Conservation (phyloP, 2,888 invertebrate species). For the Pseudococcus jackbeardsleyi region DNA sequence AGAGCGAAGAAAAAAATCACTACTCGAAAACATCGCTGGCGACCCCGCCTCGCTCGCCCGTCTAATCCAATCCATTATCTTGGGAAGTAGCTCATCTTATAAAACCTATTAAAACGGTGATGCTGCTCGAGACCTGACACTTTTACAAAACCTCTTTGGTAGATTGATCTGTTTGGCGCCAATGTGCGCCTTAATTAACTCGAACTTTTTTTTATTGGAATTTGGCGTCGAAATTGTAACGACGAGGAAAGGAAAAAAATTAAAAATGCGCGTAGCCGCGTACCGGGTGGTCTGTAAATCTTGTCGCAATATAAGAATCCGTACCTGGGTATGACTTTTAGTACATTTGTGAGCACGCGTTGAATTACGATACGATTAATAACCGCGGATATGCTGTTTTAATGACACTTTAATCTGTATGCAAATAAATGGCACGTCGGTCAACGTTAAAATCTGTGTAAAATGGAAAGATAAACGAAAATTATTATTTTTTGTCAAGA, state of each 20-base stretch:
- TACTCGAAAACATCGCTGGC: slow-evolving; percentile 40
- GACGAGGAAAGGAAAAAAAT: slow-evolving; percentile 18
- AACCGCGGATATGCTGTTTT: neutral
- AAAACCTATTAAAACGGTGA: slow-evolving; percentile 52
- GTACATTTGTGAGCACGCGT: neutral
- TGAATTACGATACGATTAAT: slow-evolving; percentile 31
- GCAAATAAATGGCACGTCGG: neutral
- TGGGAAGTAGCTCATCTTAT: slow-evolving; percentile 55
- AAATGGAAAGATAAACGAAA: neutral
- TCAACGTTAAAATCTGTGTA: neutral
- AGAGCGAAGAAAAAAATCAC: neutral
- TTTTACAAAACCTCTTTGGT: slow-evolving; percentile 60
- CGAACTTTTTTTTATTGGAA: slow-evolving; percentile 59
- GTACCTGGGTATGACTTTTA: slow-evolving; percentile 7
- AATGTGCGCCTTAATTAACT: slow-evolving; percentile 61
- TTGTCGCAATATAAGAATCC: neutral
- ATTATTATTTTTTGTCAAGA: slow-evolving; percentile 9
- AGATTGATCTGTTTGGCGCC: slow-evolving; percentile 63
- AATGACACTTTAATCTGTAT: slow-evolving; percentile 27
- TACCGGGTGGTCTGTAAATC: slow-evolving; percentile 56
- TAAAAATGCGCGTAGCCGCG: slow-evolving; percentile 22
- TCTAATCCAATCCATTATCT: slow-evolving; percentile 54
- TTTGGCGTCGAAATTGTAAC: slow-evolving; percentile 55
- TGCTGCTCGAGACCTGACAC: slow-evolving; percentile 55
- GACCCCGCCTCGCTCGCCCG: neutral